Evolutionary conservation across 2,113 vertebrate genomes (phyloP).

Genomic region (Thymallus thymallus): DNA sequence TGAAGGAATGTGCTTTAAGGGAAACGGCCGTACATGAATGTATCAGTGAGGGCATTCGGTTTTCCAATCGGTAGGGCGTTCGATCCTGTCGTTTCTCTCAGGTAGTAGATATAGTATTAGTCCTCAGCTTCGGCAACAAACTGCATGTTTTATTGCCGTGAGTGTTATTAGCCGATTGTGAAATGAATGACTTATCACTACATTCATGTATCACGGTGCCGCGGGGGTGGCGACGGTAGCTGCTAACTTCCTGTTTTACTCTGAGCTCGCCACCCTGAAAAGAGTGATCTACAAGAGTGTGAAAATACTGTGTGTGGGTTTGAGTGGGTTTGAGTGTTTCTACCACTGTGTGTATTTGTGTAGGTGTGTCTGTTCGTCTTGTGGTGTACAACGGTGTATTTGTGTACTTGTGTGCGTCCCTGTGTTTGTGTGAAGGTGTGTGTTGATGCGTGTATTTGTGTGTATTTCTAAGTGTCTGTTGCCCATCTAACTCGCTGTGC

Average conservation of each 20-base stretch:
- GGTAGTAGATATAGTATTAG: conserved; percentile 30
- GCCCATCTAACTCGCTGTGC: conserved; percentile 31
- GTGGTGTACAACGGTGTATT: conserved; percentile 18
- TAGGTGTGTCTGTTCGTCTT: conserved; percentile 30
- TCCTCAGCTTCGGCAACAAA: conserved; percentile 66
- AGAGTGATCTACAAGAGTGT: conserved; percentile 70
- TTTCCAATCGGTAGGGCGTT: conserved; percentile 65
- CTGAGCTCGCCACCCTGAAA: conserved; percentile 68
- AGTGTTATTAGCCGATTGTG: conserved; percentile 57
- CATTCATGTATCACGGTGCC: conserved; percentile 73
- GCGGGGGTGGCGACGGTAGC: conserved; percentile 65
- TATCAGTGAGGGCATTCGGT: conserved; percentile 70
- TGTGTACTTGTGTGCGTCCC: conserved; percentile 14
- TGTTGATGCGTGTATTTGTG: conserved; percentile 19
- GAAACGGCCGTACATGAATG: conserved; percentile 72
- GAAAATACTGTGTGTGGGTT: conserved; percentile 17
- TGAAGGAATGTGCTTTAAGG: conserved; percentile 69
- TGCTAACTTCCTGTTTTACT: conserved; percentile 60
- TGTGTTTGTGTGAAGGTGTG: conserved; percentile 20
- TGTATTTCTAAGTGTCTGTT: conserved; percentile 6
- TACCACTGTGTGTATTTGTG: conserved; percentile 19
- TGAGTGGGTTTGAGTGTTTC: conserved; percentile 21
- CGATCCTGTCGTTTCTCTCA: conserved; percentile 45
- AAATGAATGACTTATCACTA: conserved; percentile 77
- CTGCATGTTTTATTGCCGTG: conserved; percentile 75